A percentile compares a stretch with the other conserved stretches of the same genome.
Evolutionary conservation across 2,888 invertebrate genomes (phyloP).

Genomic region (Gnatocerus cornutus): DNA sequence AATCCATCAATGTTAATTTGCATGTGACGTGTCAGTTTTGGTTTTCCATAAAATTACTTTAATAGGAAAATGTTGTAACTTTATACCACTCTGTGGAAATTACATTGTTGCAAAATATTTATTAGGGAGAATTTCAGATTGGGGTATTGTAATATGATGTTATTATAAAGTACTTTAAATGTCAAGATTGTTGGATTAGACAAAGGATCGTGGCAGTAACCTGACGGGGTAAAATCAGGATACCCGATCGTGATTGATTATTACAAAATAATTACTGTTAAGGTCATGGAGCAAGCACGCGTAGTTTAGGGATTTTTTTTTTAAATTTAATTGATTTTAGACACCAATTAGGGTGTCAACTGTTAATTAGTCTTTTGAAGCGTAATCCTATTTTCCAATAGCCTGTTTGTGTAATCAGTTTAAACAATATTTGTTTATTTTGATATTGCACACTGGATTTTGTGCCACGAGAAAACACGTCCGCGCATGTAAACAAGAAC

Average conservation of each 20-base stretch:
- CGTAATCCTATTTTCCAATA: too few species aligned
- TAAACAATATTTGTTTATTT: too few species aligned
- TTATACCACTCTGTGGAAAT: conserved; percentile 3
- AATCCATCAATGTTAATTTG: conserved; percentile 11
- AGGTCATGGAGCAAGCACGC: neutral
- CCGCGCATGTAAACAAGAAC: too few species aligned
- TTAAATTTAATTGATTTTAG: too few species aligned
- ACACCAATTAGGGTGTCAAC: too few species aligned
- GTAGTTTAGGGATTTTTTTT: too few species aligned
- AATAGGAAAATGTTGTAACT: conserved; percentile 9
- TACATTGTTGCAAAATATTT: neutral
- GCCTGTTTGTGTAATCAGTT: too few species aligned
- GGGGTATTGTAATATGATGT: neutral
- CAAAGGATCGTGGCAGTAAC: neutral
- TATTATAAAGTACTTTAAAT: too few species aligned
- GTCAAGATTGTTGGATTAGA: neutral
- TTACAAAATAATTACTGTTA: neutral
- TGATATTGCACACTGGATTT: too few species aligned
- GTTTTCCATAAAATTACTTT: conserved; percentile 14
- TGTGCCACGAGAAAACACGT: too few species aligned
- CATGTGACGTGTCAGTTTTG: conserved; percentile 20
- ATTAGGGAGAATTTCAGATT: neutral
- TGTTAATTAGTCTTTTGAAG: too few species aligned
- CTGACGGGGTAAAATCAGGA: neutral
- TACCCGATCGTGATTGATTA: conserved; percentile 6